Base-by-base conservation (phyloP, 2,888 invertebrate species). In the Coelopa pilipes region DNA sequence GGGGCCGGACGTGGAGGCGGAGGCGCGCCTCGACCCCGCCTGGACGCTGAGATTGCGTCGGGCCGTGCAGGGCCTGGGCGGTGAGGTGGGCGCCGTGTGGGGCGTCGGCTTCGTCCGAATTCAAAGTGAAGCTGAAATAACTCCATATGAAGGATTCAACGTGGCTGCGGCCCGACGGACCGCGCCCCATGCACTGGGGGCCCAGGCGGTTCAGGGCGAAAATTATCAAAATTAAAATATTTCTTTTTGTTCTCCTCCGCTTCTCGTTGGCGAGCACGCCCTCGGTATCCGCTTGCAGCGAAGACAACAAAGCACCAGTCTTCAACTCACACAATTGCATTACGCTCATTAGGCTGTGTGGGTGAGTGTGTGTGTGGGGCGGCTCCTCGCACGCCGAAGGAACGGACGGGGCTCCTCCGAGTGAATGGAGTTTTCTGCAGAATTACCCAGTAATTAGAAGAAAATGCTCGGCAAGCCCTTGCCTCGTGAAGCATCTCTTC, bases 41-140 rank as follows among this genome's bases (percentile, higher is more conserved):
- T 57, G 47, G 53, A 34, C 49, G 71, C 46, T 59, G 62, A 13
- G 60, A 62, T 60, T 74, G 46, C 53, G 17, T 65, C 60, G 46
- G 50, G 34, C 4, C 34, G 34, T 34, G 34, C 2, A 34, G 34
- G 34, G 34, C 2, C 34, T 34, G 4, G 4, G 34, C 34, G 34
- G 34, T 34, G 34, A 2, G 34, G 34, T 34, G 34, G 34, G 34
- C 2, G 34, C 4, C 34, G 57, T 66, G 62, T 70, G 72, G 50
- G 72, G 49, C 72, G 60, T 66, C 69, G 72, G 17, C 49, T 72
- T 60, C 19, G 62, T 45, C 68, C 62, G 24, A 73, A 63, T 66
- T 72, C 65, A 72, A 65, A 72, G 72, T 46, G 49, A 13, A 55
- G 46, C 57, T 69, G 60, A 63, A 72, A 69, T 62, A 60, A 60